Conservation (phyloP, 2,113 vertebrate species). For the Gallinago paraguaiae region DNA sequence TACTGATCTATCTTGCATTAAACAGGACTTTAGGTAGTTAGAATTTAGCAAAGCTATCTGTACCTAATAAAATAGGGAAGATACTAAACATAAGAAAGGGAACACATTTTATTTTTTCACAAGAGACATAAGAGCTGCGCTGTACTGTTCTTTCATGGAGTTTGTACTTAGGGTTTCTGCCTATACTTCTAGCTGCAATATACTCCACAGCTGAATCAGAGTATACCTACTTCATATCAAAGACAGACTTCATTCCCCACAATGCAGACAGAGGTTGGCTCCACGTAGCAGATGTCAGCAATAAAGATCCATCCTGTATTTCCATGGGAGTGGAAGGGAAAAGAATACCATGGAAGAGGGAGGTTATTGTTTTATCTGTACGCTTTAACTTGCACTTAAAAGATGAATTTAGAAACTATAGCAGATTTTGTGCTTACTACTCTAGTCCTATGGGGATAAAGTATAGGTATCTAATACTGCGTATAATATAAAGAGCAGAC, state of each 20-base stretch:
- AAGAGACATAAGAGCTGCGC: background rate
- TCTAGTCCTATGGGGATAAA: background rate
- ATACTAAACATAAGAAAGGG: background rate
- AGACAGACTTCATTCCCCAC: conserved; percentile 99
- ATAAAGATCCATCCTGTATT: conserved; percentile 91
- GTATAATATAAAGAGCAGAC: background rate
- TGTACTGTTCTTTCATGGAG: background rate
- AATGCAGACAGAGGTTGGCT: conserved; percentile 95
- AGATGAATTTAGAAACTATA: background rate
- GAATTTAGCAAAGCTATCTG: background rate
- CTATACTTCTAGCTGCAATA: background rate
- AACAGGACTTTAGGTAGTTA: background rate
- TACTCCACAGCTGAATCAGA: background rate
- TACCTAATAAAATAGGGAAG: background rate
- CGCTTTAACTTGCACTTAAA: background rate
- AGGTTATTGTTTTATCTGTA: background rate
- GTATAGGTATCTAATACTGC: background rate
- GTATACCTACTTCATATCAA: conserved; percentile 95
- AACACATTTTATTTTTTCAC: background rate
- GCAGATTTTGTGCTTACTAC: background rate
- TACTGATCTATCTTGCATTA: background rate
- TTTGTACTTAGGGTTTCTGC: background rate
- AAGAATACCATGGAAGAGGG: background rate
- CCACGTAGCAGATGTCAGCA: conserved; percentile 96
- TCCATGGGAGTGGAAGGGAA: background rate